phyloP scores from a whole-genome alignment of 2,113 vertebrate genomes.

The Onychorhynchus coronatus region DNA sequence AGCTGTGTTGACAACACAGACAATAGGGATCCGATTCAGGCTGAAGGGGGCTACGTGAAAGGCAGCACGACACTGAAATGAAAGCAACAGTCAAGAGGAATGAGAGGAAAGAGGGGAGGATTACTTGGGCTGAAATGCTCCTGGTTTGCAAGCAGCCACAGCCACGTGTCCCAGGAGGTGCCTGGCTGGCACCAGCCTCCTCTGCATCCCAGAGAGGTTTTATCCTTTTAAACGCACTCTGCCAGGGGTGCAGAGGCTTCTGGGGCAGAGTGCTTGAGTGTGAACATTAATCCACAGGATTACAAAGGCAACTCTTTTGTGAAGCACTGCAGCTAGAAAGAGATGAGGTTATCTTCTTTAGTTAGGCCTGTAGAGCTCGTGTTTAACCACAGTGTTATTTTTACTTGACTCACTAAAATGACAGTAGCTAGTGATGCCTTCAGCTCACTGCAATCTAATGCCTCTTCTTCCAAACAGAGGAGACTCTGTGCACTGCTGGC shows the following conservation, averaged over 20 bases:
- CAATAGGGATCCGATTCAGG: background rate
- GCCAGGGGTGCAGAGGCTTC: background rate
- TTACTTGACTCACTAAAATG: background rate
- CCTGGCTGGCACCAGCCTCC: background rate
- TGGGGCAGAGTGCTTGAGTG: background rate
- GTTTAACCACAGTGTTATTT: constrained; percentile 12
- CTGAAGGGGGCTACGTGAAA: constrained; percentile 33
- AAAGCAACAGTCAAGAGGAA: background rate
- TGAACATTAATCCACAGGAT: background rate
- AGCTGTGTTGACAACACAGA: constrained; percentile 40
- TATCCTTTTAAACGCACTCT: background rate
- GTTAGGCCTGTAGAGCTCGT: background rate
- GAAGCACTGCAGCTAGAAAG: background rate
- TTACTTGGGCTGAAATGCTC: background rate
- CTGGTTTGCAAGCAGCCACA: background rate
- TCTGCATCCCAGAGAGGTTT: background rate
- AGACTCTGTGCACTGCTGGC: background rate
- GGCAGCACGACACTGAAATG: background rate
- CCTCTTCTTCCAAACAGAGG: background rate
- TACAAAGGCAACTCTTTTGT: background rate
- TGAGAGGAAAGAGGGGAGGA: background rate
- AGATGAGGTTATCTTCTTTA: background rate
- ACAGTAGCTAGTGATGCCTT: constrained; percentile 12
- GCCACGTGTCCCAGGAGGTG: background rate
- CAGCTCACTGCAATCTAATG: background rate